These are phyloP conservation scores for Gryllus bimaculatus DNA, from an alignment of 1,140 invertebrate species.

Conservation along the genomic window DNA sequence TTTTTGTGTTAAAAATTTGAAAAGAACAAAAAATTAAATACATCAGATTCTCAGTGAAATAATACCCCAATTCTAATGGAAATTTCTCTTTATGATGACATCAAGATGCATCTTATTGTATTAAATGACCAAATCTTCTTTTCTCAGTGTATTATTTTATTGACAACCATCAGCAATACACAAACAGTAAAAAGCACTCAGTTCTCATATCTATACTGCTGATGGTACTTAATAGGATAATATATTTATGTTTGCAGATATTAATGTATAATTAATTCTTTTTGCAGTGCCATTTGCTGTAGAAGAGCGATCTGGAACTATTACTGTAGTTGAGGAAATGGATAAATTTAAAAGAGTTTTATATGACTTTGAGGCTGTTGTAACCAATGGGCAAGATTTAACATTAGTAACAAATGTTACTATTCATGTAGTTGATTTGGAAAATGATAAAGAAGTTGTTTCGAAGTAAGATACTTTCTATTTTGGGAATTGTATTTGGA, in stretches of 20 bases:
- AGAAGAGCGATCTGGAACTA: conserved; percentile 76
- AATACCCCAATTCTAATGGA: too few relatives aligned
- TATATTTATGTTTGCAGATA: neutral
- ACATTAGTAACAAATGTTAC: conserved; percentile 69
- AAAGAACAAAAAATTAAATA: too few relatives aligned
- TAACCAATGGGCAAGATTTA: conserved; percentile 53
- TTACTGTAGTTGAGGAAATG: conserved; percentile 70
- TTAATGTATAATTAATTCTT: neutral
- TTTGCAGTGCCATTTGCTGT: conserved; percentile 80
- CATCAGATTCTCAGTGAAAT: too few relatives aligned
- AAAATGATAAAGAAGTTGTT: conserved; percentile 26
- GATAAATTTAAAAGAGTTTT: conserved; percentile 53
- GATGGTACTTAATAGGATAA: neutral
- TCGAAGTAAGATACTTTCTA: neutral
- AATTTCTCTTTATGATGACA: too few relatives aligned
- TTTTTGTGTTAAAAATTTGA: too few relatives aligned
- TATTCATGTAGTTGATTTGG: conserved; percentile 68
- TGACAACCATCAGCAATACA: too few relatives aligned
- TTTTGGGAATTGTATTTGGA: too few relatives aligned
- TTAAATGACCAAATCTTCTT: too few relatives aligned
- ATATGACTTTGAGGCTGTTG: conserved; percentile 75
- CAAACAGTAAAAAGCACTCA: too few relatives aligned
- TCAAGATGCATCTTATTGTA: too few relatives aligned
- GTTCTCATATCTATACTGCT: neutral
- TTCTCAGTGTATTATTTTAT: too few relatives aligned